A percentile compares a stretch with the other conserved stretches of the same genome.
Conservation (phyloP, 2,797 vertebrate genomes). For the Sciurus vulgaris region DNA sequence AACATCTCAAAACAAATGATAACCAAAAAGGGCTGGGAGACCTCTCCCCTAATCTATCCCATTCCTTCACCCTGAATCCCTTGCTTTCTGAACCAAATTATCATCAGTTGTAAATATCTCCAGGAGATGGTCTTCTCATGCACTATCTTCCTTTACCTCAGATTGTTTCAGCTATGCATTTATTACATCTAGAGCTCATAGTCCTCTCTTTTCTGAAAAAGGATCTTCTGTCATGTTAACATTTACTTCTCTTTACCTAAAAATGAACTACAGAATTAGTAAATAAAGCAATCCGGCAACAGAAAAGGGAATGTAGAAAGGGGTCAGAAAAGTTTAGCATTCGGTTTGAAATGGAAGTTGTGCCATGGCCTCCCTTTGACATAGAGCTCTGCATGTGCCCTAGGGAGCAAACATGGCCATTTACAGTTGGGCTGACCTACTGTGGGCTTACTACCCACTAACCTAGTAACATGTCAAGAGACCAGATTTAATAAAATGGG, state of each 20-base stretch:
- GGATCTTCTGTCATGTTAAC: neutral
- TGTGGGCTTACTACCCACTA: neutral
- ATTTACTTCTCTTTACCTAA: conserved; percentile 16
- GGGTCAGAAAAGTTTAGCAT: neutral
- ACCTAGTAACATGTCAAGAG: neutral
- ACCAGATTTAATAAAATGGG: neutral
- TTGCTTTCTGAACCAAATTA: conserved; percentile 21
- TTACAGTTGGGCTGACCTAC: neutral
- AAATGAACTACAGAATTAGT: neutral
- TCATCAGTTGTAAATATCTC: neutral
- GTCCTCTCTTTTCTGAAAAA: neutral
- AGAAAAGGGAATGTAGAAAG: neutral
- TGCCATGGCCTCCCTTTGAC: neutral
- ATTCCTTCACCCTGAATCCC: neutral
- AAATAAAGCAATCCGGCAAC: neutral
- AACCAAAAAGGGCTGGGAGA: neutral
- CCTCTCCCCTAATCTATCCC: neutral
- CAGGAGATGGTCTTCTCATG: neutral
- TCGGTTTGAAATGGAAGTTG: neutral
- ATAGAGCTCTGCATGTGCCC: neutral
- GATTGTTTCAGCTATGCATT: neutral
- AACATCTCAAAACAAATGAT: conserved; percentile 31
- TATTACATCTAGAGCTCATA: neutral
- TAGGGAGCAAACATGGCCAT: neutral
- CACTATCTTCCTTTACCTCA: neutral